Conservation (phyloP, 2,888 invertebrate genomes). For the Ormyrus nitidulus region DNA sequence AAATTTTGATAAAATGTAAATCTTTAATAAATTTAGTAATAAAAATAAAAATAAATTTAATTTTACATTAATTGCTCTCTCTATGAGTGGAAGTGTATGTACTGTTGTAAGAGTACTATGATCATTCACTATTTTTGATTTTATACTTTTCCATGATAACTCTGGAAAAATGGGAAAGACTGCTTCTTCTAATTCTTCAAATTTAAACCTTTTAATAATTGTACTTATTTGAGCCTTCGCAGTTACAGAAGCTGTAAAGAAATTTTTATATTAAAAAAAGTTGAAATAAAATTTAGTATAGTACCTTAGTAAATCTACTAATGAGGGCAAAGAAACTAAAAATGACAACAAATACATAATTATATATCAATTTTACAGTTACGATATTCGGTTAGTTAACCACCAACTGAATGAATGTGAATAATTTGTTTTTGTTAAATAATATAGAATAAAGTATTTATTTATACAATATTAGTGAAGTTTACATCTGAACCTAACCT, state of each 20-base stretch:
- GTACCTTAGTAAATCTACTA: no score
- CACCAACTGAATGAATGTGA: no score
- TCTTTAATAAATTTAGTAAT: neutral
- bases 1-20: constrained; percentile 31
- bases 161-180: constrained; percentile 69
- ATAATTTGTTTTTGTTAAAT: no score
- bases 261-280: neutral
- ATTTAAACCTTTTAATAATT: constrained; percentile 63
- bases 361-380: no score
- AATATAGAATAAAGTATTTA: no score
- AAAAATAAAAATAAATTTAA: constrained; percentile 31
- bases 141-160: constrained; percentile 64
- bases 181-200: constrained; percentile 66
- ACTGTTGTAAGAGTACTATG: constrained; percentile 62
- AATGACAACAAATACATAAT: no score
- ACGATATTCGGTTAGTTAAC: no score
- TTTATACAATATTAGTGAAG: no score
- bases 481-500: no score
- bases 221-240: constrained; percentile 20
- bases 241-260: constrained; percentile 23
- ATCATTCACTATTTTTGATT: constrained; percentile 61
- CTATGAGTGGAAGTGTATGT: constrained; percentile 62
- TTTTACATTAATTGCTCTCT: constrained; percentile 62
- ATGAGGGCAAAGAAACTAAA: no score
- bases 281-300: no score